Base-by-base conservation (phyloP, 2,113 vertebrate genomes). In the Ellobius talpinus region DNA sequence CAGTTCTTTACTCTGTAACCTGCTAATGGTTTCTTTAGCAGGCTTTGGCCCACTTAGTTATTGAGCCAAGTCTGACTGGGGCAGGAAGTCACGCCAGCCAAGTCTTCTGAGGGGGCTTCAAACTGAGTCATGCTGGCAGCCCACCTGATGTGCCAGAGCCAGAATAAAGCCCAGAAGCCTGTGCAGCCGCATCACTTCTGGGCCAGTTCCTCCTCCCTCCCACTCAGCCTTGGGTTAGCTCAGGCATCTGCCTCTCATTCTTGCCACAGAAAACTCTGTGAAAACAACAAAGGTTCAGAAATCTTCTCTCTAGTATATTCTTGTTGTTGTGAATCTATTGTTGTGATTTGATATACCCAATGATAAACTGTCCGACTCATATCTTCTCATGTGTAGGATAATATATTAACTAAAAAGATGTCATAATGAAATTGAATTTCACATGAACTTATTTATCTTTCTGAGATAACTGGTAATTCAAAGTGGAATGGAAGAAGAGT, bases 51-150 rank as follows among this genome's bases (percentile, higher is more conserved):
- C 82, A 63, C 91, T 94, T 21, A 58, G 13, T 76, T 73, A 42
- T 65, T 61, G n/a, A 91, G 91, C 94, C 94, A 97, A 91, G 74
- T 90, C 96, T 96, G 91, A 90, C 90, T 79, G 68, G 14, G 82
- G 50, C 73, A 94, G 96, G 91, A 93, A 96, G 68, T 55, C 78
- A 50, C 0, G 1, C 52, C 14, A 73, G 93, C 89, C 91, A 97
- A 58, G 39, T 93, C 89, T 89, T 93, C 52, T 6, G 68, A 95
- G 92, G 55, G 85, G 86, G 39, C 77, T 94, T 88, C n/a, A 7
- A 7, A 86, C 0, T 94, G 93, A 95, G 86, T 96, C 96, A 94
- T 47, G 36, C 91, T 87, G 90, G 90, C 82, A 94, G 42, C 14
- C 70, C 45, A 36, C 63, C 42, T 31, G 8, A 55, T 29, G 10